Percentiles rank a stretch among this genome's conserved stretches.
Evolutionary conservation across 2,113 vertebrate genomes (phyloP).

Genomic region (Esox niger): DNA sequence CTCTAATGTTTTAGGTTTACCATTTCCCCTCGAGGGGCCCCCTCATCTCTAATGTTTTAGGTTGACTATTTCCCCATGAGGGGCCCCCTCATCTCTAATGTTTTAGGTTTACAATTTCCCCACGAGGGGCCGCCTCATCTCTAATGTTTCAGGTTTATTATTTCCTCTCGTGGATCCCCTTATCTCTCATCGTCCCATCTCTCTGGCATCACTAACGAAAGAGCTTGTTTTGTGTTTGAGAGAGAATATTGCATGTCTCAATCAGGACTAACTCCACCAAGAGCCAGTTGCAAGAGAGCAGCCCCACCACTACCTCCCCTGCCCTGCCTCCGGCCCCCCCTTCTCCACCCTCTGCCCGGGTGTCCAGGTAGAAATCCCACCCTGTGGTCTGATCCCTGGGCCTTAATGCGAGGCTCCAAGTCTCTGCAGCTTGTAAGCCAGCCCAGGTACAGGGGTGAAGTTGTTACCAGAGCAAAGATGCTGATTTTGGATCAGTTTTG

Average conservation of each 20-base stretch:
- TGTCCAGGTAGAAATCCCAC: slow-evolving; percentile 54
- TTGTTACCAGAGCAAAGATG: too few relatives aligned
- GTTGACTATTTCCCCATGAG: too few relatives aligned
- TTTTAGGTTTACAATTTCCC: too few relatives aligned
- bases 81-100: too few relatives aligned
- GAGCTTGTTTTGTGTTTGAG: slow-evolving; percentile 1
- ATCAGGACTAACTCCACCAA: slow-evolving; percentile 54
- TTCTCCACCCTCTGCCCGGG: slow-evolving; percentile 12
- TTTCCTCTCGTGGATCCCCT: too few relatives aligned
- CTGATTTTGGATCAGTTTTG: too few relatives aligned
- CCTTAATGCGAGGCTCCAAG: background rate
- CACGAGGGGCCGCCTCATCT: too few relatives aligned
- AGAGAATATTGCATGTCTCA: slow-evolving; percentile 28
- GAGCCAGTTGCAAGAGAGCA: slow-evolving; percentile 35
- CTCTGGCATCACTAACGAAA: background rate
- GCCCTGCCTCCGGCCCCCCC: slow-evolving; percentile 13
- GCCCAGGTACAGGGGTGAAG: background rate
- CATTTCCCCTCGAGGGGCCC: too few relatives aligned
- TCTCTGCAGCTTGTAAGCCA: background rate
- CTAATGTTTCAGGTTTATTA: too few relatives aligned
- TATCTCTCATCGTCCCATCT: background rate
- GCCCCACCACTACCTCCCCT: slow-evolving; percentile 21
- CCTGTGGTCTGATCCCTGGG: background rate
- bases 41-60: too few relatives aligned
- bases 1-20: too few relatives aligned